Conservation (phyloP, 2,888 invertebrate species). For the Scaptomyza tumidula region DNA sequence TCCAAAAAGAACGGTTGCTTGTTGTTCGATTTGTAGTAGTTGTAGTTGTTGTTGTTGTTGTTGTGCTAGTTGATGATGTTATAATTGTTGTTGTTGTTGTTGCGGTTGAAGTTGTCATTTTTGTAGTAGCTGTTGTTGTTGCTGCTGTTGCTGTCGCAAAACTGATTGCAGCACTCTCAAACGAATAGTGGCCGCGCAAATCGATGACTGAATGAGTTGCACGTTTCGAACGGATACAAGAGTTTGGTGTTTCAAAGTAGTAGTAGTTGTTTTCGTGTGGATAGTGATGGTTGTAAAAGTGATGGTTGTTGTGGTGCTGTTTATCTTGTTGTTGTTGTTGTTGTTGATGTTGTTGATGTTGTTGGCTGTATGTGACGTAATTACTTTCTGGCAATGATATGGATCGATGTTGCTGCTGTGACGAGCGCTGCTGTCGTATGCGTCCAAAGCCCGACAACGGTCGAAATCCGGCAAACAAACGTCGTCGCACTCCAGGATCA, state of each 20-base stretch:
- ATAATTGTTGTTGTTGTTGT: constrained; percentile 27
- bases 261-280: constrained; percentile 37
- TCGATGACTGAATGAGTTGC: constrained; percentile 55
- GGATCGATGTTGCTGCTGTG: constrained; percentile 92
- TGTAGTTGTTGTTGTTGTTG: constrained; percentile 26
- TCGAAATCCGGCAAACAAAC: constrained; percentile 92
- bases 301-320: constrained; percentile 28
- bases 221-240: constrained; percentile 39
- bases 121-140: constrained; percentile 30
- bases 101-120: constrained; percentile 45
- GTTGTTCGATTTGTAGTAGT: constrained; percentile 50
- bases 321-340: constrained; percentile 30
- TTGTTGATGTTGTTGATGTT: constrained; percentile 55
- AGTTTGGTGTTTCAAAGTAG: constrained; percentile 20
- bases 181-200: constrained; percentile 58
- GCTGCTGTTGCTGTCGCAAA: constrained; percentile 32
- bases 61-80: constrained; percentile 38
- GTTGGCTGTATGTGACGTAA: constrained; percentile 75
- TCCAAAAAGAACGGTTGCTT: constrained; percentile 65
- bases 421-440: constrained; percentile 88
- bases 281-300: constrained; percentile 39
- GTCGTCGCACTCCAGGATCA: constrained; percentile 89
- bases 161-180: constrained; percentile 46
- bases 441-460: constrained; percentile 88
- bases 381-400: constrained; percentile 95